Evolutionary conservation across 2,797 vertebrate species (phyloP), one percentile per base, ranked within the genome.

Genomic region (Psittacula echo): DNA sequence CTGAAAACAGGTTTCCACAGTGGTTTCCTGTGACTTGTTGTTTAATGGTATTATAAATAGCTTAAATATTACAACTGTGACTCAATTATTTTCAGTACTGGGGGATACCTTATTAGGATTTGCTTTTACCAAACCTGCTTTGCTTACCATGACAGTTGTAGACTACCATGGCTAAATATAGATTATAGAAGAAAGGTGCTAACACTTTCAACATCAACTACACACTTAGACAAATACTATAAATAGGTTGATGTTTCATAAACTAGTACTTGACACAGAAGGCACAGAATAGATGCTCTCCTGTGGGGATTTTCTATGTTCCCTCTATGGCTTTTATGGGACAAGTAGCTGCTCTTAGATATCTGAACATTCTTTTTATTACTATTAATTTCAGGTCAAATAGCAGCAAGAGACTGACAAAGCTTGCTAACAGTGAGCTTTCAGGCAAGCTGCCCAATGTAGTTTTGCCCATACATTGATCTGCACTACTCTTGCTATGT

Each of bases 191-290:
- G 58, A 94, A 95, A 96, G 74, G 67, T 79, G 51, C 64, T 92
- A 81, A 81, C n/a, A 27, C 73, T 93, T 96, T 76, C 65, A 72
- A 87, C 42, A 80, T 80, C 68, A 91, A 94, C 67, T 34, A 71
- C 53, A 45, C 39, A 34, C 71, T 89, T 86, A 77, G 51, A 83
- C 29, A 89, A 94, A 90, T 24, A 64, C 77, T 90, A 90, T 82
- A 93, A 96, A 95, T 73, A 93, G 65, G n/a, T 19, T 74, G 47
- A 90, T 90, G 68, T 93, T 92, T 93, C 87, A 87, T 92, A 94
- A 95, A 93, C 78, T 39, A 65, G 44, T 58, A 74, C 87, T 77
- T 82, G 66, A 48, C 48, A 82, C 37, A 39, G 37, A 72, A 85
- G 34, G 51, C 54, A 76, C 8, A 27, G 73, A 81, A 78, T 50